phyloP scores from a whole-genome alignment of 2,888 invertebrate genomes.

The Agriotes lineatus region DNA sequence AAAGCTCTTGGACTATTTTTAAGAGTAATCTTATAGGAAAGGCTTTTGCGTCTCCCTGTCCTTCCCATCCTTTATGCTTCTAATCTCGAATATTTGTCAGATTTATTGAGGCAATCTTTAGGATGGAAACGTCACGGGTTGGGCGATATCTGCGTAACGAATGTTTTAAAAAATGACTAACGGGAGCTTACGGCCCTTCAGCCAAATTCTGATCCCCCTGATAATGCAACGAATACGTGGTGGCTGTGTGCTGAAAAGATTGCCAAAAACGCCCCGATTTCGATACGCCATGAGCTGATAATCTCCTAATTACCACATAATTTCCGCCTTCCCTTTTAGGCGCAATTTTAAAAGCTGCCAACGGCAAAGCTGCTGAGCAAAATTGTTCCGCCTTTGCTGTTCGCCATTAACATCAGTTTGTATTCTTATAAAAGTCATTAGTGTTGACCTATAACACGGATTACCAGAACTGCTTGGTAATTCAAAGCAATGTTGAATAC shows the following conservation, averaged over 20 bases:
- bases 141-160: conserved; percentile 33
- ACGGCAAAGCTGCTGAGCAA: too few species aligned
- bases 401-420: too few species aligned
- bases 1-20: too few species aligned
- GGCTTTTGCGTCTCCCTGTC: conserved; percentile 29
- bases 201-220: conserved; percentile 16
- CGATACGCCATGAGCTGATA: background rate
- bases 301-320: background rate
- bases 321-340: background rate
- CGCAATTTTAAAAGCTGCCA: background rate
- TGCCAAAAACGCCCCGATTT: background rate
- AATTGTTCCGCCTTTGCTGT: too few species aligned
- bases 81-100: conserved; percentile 42
- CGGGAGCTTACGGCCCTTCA: conserved; percentile 1
- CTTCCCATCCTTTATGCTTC: conserved; percentile 33
- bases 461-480: too few species aligned
- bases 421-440: too few species aligned
- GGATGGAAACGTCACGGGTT: conserved; percentile 35
- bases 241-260: background rate
- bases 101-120: conserved; percentile 41
- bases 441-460: too few species aligned
- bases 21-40: conserved; percentile 24
- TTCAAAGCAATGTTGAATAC: too few species aligned
- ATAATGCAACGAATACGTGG: background rate
- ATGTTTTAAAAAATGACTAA: conserved; percentile 34